A percentile compares a stretch with the other conserved stretches of the same genome.
Conservation (phyloP, 35 echinoderm and acorn worm genomes). For the Acanthaster planci region DNA sequence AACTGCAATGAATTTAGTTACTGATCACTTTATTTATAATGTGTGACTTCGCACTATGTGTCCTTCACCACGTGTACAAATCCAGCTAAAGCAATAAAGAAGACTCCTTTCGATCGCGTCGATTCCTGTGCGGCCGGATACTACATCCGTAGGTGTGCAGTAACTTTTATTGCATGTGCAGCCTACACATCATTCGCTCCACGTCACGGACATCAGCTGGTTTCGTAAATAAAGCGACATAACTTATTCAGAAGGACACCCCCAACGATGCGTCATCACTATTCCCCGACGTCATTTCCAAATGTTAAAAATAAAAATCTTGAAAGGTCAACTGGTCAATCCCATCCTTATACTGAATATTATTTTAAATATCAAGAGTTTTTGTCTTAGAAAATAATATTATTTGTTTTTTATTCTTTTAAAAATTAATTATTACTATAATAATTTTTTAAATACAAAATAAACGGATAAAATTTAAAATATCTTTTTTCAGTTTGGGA, state of each 20-base stretch:
- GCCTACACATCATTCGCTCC: conserved; percentile 4
- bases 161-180: no score
- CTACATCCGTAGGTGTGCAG: no score
- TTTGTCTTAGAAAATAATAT: background rate
- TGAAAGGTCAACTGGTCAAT: conserved; percentile 13
- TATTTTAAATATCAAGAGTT: background rate
- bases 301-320: background rate
- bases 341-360: background rate
- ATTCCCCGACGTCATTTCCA: background rate
- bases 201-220: background rate
- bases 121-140: no score
- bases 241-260: conserved; percentile 25
- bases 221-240: conserved; percentile 3
- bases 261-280: conserved; percentile 16
- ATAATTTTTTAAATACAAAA: no score
- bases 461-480: no score
- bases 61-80: background rate
- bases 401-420: no score
- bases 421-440: no score
- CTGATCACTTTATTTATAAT: no score
- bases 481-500: no score
- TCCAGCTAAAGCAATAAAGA: background rate
- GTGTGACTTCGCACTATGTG: background rate
- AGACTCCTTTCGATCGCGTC: no score
- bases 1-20: no score